These are phyloP conservation scores for Eudemis profundana DNA, from an alignment of 2,888 invertebrate species.

Conservation along the genomic window DNA sequence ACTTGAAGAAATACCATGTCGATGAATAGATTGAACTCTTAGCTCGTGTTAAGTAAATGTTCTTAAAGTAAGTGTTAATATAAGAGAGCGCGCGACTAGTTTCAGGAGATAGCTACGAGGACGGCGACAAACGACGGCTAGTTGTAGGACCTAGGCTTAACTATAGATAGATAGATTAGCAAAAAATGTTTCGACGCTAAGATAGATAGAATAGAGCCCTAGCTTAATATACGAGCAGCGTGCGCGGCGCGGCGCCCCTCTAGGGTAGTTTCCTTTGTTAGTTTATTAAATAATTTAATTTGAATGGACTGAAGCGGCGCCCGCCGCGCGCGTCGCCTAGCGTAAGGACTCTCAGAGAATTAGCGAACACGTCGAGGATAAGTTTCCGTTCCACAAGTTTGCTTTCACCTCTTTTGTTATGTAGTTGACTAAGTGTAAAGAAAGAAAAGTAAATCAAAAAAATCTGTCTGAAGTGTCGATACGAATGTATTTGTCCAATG, in stretches of 20 bases:
- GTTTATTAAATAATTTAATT: conserved; percentile 85
- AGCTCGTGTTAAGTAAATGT: conserved; percentile 77
- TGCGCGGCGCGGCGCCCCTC: conserved; percentile 65
- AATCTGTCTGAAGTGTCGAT: conserved; percentile 76
- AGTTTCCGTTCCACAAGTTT: conserved; percentile 83
- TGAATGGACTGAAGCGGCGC: conserved; percentile 80
- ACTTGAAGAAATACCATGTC: conserved; percentile 74
- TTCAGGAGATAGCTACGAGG: conserved; percentile 70
- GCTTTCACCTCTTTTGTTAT: conserved; percentile 85
- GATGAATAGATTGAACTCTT: conserved; percentile 69
- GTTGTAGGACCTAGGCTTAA: conserved; percentile 75
- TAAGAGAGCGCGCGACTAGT: conserved; percentile 78
- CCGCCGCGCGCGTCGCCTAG: conserved; percentile 60
- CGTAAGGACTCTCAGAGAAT: conserved; percentile 67
- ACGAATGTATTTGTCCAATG: conserved; percentile 84
- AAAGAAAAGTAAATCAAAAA: conserved; percentile 80
- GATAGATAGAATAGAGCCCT: conserved; percentile 79
- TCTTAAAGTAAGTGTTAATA: conserved; percentile 78
- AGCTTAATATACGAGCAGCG: conserved; percentile 73
- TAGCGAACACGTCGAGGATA: conserved; percentile 80
- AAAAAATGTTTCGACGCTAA: conserved; percentile 83
- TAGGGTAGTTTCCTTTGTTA: conserved; percentile 83
- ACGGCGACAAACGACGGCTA: conserved; percentile 74
- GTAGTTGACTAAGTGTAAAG: conserved; percentile 84
- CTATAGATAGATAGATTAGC: conserved; percentile 82